Percentiles rank a stretch among this genome's conserved stretches.
Evolutionary conservation across 2,888 invertebrate genomes (phyloP).

Genomic region (Troides aeacus): DNA sequence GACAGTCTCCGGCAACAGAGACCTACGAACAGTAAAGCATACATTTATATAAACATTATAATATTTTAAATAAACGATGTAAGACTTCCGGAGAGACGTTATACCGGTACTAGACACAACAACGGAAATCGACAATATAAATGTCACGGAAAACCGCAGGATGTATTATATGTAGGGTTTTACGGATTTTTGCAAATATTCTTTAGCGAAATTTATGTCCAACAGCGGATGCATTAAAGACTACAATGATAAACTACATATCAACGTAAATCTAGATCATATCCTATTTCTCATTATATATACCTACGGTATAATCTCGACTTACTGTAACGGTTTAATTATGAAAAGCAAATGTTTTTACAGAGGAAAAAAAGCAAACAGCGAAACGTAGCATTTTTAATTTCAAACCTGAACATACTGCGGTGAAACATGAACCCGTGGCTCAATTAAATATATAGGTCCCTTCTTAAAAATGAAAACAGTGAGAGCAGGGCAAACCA

Average conservation of each 20-base stretch:
- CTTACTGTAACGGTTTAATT: not conserved
- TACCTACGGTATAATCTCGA: not conserved
- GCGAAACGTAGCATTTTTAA: not conserved
- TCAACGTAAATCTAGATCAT: not conserved
- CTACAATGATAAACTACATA: not conserved
- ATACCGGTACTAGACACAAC: too few species aligned
- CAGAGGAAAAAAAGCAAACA: not conserved
- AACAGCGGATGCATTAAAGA: too few species aligned
- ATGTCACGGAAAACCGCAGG: too few species aligned
- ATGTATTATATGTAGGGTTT: too few species aligned
- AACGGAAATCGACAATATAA: too few species aligned
- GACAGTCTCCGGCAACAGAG: too few species aligned
- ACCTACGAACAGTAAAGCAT: too few species aligned
- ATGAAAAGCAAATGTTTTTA: not conserved
- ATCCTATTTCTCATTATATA: not conserved
- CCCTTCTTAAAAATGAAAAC: slow-evolving; percentile 54
- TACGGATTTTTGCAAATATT: too few species aligned
- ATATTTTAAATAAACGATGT: too few species aligned
- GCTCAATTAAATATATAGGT: slow-evolving; percentile 17
- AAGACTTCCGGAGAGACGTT: too few species aligned
- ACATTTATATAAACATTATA: too few species aligned
- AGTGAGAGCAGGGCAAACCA: slow-evolving; percentile 54
- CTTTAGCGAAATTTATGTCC: too few species aligned
- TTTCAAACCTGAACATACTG: not conserved
- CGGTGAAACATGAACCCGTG: not conserved